A percentile compares a stretch with the other conserved stretches of the same genome.
These are phyloP conservation scores for Sebastes taczanowskii DNA, from an alignment of 2,797 vertebrate genomes.

Conservation along the genomic window DNA sequence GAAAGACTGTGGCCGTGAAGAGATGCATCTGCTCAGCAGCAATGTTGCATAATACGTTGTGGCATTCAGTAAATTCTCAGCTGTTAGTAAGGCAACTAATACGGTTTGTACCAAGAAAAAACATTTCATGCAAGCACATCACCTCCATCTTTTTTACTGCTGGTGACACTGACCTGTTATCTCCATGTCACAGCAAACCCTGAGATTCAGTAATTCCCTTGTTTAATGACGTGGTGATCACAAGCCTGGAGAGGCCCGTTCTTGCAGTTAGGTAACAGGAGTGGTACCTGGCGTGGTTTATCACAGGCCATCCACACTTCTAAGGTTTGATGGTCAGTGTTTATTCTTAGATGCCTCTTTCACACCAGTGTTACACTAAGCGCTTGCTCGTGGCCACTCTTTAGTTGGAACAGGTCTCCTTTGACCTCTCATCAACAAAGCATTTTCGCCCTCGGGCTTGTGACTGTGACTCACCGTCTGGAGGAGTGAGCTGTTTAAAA, in stretches of 20 bases:
- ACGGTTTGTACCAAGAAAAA: neutral
- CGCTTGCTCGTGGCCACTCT: constrained; percentile 5
- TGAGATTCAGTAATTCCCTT: neutral
- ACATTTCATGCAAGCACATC: neutral
- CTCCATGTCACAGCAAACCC: neutral
- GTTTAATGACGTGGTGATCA: neutral
- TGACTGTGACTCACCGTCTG: constrained; percentile 56
- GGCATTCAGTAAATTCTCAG: neutral
- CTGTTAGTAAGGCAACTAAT: neutral
- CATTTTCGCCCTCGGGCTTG: constrained; percentile 40
- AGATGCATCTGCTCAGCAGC: constrained; percentile 13
- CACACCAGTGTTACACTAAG: constrained; percentile 10
- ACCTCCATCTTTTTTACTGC: neutral
- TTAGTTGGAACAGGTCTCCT: constrained; percentile 17
- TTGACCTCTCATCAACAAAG: constrained; percentile 55
- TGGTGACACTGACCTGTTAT: neutral
- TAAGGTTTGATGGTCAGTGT: neutral
- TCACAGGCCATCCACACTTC: neutral
- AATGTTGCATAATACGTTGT: neutral
- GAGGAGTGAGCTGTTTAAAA: constrained; percentile 50
- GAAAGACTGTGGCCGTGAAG: constrained; percentile 7
- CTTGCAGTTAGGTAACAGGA: neutral
- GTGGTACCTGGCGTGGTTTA: neutral
- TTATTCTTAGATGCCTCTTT: constrained; percentile 25
- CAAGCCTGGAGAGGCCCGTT: neutral